Evolutionary conservation across 2,888 invertebrate genomes (phyloP).

Genomic region (Eumacrocentrus americanus): DNA sequence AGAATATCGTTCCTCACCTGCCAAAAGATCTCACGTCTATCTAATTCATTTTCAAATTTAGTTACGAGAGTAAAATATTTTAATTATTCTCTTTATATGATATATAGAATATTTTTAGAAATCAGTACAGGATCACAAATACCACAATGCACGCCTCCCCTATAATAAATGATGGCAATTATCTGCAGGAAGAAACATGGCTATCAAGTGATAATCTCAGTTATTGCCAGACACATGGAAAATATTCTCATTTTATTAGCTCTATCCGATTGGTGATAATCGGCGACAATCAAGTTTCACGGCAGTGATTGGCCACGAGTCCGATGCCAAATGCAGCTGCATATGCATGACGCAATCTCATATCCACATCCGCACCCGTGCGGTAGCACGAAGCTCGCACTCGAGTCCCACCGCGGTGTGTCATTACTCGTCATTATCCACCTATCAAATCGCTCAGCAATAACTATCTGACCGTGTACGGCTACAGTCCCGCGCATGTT

Average conservation of each 20-base stretch:
- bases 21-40: constrained; percentile 8
- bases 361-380: constrained; percentile 48
- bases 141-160: no score
- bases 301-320: constrained; percentile 52
- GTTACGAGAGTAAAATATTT: no score
- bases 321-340: constrained; percentile 57
- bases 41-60: neutral
- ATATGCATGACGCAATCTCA: constrained; percentile 61
- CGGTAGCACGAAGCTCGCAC: constrained; percentile 25
- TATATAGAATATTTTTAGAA: no score
- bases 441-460: constrained; percentile 58
- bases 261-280: constrained; percentile 53
- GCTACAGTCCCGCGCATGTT: no score
- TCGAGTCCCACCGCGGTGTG: constrained; percentile 48
- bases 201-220: neutral
- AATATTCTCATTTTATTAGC: constrained; percentile 53
- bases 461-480: no score
- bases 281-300: constrained; percentile 60
- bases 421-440: constrained; percentile 60
- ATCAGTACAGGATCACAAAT: no score
- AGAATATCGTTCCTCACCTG: constrained; percentile 38
- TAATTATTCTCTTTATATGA: no score
- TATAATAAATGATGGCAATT: neutral
- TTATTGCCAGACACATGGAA: constrained; percentile 28
- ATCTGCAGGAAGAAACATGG: neutral